A percentile compares a stretch with the other conserved stretches of the same genome.
Evolutionary conservation across 1,140 invertebrate genomes (phyloP).

Genomic region (Drosophila takahashii): DNA sequence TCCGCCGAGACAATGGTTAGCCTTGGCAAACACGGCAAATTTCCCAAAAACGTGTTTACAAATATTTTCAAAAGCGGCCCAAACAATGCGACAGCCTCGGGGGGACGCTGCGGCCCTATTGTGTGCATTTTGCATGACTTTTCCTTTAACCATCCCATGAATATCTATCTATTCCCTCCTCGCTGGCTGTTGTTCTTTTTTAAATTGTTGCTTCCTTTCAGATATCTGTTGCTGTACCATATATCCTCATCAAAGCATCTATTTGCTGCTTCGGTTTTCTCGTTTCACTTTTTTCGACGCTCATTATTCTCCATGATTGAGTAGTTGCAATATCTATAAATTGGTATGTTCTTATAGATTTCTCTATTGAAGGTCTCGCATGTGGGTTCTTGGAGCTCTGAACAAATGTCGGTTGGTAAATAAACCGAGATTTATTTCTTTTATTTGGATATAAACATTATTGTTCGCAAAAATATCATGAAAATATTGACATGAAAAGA

Average conservation of each 20-base stretch:
- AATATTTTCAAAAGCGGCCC: slow-evolving; percentile 77
- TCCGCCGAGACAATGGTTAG: slow-evolving; percentile 49
- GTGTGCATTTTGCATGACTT: slow-evolving; percentile 65
- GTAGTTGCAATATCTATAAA: slow-evolving; percentile 44
- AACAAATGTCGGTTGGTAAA: slow-evolving; percentile 40
- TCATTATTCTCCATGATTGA: slow-evolving; percentile 44
- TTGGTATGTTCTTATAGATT: slow-evolving; percentile 44
- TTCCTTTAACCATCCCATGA: slow-evolving; percentile 42
- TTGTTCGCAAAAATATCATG: slow-evolving; percentile 35
- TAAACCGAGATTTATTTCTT: slow-evolving; percentile 28
- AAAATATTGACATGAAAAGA: slow-evolving; percentile 14
- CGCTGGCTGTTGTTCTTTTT: slow-evolving; percentile 41
- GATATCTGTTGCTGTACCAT: slow-evolving; percentile 20
- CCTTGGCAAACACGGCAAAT: slow-evolving; percentile 60
- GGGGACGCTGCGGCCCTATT: slow-evolving; percentile 45
- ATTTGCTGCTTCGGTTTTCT: slow-evolving; percentile 23
- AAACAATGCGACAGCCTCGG: slow-evolving; percentile 60
- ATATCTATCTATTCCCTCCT: slow-evolving; percentile 25
- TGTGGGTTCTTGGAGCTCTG: slow-evolving; percentile 25
- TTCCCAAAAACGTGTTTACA: slow-evolving; percentile 80
- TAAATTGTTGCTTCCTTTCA: slow-evolving; percentile 47
- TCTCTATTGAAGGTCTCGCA: slow-evolving; percentile 30
- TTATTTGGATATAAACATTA: slow-evolving; percentile 28
- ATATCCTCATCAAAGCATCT: slow-evolving; percentile 47
- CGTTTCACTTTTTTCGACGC: slow-evolving; percentile 27